Percentiles rank a stretch among this genome's conserved stretches.
These are phyloP conservation scores for Aphelenchoides fujianensis DNA, from an alignment of 1,140 invertebrate genomes.

Conservation along the genomic window DNA sequence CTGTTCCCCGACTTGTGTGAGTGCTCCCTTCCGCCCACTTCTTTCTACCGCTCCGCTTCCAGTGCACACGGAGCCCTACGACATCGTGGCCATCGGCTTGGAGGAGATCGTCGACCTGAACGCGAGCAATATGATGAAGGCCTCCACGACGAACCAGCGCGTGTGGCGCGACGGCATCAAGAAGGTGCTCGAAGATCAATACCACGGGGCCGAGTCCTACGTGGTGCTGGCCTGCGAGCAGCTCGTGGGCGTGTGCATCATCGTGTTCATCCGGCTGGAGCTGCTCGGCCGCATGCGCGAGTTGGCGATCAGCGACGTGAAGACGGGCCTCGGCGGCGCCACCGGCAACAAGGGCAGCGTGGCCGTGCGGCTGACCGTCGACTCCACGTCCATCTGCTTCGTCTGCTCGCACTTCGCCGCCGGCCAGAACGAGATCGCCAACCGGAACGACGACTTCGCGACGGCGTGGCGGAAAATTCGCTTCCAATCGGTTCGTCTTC, in stretches of 20 bases:
- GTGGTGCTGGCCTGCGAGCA: constrained; percentile 90
- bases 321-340: constrained; percentile 92
- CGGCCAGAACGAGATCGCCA: constrained; percentile 88
- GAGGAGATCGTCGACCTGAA: constrained; percentile 99
- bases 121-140: constrained; percentile 94
- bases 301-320: constrained; percentile 75
- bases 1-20: constrained; percentile 71
- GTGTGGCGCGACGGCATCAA: constrained; percentile 91
- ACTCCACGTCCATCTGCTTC: constrained; percentile 87
- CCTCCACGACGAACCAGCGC: constrained; percentile 88
- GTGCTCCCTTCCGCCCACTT: too few species aligned
- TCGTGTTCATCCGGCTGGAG: constrained; percentile 83
- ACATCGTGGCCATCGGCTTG: constrained; percentile 92
- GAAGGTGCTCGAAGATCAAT: constrained; percentile 69
- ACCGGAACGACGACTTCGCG: constrained; percentile 90
- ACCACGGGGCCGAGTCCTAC: constrained; percentile 81
- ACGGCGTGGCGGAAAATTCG: constrained; percentile 88
- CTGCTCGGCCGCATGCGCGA: constrained; percentile 77
- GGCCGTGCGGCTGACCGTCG: constrained; percentile 83
- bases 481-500: constrained; percentile 77
- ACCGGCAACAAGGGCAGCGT: constrained; percentile 90
- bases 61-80: constrained; percentile 42
- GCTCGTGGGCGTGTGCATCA: constrained; percentile 93
- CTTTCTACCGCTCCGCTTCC: constrained; percentile 25
- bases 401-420: constrained; percentile 98